Evolutionary conservation across 2,888 invertebrate genomes (phyloP).

Genomic region (Cordilura impudica): DNA sequence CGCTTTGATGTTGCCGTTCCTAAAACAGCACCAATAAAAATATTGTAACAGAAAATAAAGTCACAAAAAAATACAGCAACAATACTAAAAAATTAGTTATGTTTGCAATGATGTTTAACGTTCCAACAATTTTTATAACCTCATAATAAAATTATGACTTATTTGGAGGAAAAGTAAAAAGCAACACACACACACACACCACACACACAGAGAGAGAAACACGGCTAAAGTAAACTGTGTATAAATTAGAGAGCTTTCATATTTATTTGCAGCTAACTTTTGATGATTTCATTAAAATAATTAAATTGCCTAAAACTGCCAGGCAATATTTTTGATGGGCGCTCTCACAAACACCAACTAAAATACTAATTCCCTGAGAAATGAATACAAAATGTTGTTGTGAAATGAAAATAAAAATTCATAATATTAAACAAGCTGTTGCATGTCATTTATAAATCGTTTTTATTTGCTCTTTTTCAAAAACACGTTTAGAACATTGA

Average conservation of each 20-base stretch:
- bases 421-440: slow-evolving; percentile 58
- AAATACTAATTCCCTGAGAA: background rate
- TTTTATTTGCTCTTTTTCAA: background rate
- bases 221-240: background rate
- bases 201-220: background rate
- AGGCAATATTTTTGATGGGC: slow-evolving; percentile 11
- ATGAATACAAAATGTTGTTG: slow-evolving; percentile 9
- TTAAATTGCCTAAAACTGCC: slow-evolving; percentile 50
- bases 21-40: background rate
- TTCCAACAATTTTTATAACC: slow-evolving; percentile 25
- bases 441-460: slow-evolving; percentile 53
- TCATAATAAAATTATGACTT: slow-evolving; percentile 43
- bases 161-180: background rate
- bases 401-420: slow-evolving; percentile 39
- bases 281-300: slow-evolving; percentile 58
- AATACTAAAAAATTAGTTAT: background rate
- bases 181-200: background rate
- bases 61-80: slow-evolving; percentile 16
- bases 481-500: background rate
- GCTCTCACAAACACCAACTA: slow-evolving; percentile 1
- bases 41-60: background rate
- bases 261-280: slow-evolving; percentile 23
- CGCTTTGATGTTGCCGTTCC: background rate
- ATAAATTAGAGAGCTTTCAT: background rate
- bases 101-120: slow-evolving; percentile 1